Base-by-base conservation (phyloP, 2,888 invertebrate species). In the Eucera pruinosa region DNA sequence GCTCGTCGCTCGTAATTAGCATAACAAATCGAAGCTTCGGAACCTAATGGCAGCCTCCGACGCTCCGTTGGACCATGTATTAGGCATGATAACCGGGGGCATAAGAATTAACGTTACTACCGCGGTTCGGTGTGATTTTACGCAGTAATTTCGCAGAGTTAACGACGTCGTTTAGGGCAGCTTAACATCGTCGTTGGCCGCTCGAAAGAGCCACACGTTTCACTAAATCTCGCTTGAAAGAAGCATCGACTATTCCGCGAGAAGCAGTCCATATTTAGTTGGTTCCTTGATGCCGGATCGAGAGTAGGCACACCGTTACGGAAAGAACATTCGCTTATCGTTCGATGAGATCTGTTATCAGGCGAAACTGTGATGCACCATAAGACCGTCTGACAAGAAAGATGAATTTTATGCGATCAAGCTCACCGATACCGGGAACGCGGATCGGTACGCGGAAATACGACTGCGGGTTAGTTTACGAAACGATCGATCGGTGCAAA, bases 321-420 rank as follows among this genome's bases (percentile, higher is more conserved):
- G 58, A 33, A 52, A 67, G 58, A 62, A 39, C 69, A 36, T 62
- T 18, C 71, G 43, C 65, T 78, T 80, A 72, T 81, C 84, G 65
- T 9, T 33, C 20, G 18, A 36, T 18, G 54, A 50, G 80, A 75
- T 83, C 80, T 76, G 57, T 74, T 83, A 83, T 83, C 83, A 81
- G 43, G 33, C 20, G 45, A 68, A 69, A 76, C 41, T 18, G 55
- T 25, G 84, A 81, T 69, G 66, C 70, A 45, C 50, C 47, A 50
- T 55, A 48, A 71, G 30, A 39, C 27, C 60, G 45, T 27, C 66
- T 52, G 81, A 84, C 78, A 80, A 76, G 33, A 6, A 43, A 67
- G 78, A 84, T 76, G 57, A 67, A 84, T 69, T 84, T 80, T 47
- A 76, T 64, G 78, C 70, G 84, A 84, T 82, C 73, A 30, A 36